These are phyloP conservation scores for Sebastolobus altivelis DNA, from an alignment of 2,797 vertebrate genomes.

Conservation along the genomic window DNA sequence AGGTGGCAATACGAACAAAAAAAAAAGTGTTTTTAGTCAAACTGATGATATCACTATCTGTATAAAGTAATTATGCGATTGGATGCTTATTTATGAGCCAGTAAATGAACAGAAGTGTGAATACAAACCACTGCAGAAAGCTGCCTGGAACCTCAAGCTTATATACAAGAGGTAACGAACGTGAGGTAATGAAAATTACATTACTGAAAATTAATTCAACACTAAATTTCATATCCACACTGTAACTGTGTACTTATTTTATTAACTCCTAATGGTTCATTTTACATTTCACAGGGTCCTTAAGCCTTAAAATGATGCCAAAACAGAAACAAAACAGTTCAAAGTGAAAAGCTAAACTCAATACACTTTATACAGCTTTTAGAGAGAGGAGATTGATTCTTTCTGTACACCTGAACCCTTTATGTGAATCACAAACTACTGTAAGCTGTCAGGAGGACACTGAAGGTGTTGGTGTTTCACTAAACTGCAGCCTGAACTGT, in stretches of 20 bases:
- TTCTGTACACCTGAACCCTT: slow-evolving; percentile 69
- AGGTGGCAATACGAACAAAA: background rate
- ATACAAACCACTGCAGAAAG: slow-evolving; percentile 23
- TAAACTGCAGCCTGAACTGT: slow-evolving; percentile 87
- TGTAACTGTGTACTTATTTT: slow-evolving; percentile 7
- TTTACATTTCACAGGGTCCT: slow-evolving; percentile 66
- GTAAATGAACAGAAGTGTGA: background rate
- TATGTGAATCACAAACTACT: slow-evolving; percentile 62
- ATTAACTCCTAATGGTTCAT: slow-evolving; percentile 20
- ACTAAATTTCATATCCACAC: slow-evolving; percentile 14
- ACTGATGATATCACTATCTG: background rate
- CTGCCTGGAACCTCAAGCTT: slow-evolving; percentile 55
- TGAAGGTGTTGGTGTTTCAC: slow-evolving; percentile 57
- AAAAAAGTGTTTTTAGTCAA: slow-evolving; percentile 13
- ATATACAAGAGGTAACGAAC: slow-evolving; percentile 35
- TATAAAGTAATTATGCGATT: background rate
- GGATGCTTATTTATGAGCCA: slow-evolving; percentile 7
- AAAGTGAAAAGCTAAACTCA: slow-evolving; percentile 70
- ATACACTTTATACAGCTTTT: slow-evolving; percentile 76
- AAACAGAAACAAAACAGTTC: slow-evolving; percentile 44
- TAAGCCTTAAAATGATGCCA: slow-evolving; percentile 39
- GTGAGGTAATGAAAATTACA: slow-evolving; percentile 6
- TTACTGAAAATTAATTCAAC: slow-evolving; percentile 11
- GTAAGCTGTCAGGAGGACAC: slow-evolving; percentile 58
- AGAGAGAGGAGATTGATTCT: slow-evolving; percentile 55